These are phyloP conservation scores for Upupa epops DNA, from an alignment of 2,113 vertebrate species.

Conservation along the genomic window DNA sequence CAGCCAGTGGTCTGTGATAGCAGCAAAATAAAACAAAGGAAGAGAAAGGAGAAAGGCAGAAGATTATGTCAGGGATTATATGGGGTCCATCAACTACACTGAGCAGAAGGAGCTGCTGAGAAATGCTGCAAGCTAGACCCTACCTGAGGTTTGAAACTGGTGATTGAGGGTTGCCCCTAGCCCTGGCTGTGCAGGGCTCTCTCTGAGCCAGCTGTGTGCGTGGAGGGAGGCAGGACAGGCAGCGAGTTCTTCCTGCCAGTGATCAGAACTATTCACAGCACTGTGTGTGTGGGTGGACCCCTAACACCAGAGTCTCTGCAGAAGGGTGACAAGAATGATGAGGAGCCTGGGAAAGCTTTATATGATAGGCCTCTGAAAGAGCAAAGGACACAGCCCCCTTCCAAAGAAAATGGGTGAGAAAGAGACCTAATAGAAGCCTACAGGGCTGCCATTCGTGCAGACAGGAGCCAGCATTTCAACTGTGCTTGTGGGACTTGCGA, in stretches of 20 bases:
- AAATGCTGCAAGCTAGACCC: background rate
- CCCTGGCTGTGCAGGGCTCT: background rate
- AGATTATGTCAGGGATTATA: background rate
- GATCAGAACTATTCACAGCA: constrained; percentile 11
- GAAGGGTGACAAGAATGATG: background rate
- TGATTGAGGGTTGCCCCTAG: background rate
- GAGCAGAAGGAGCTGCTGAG: background rate
- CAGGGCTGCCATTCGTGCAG: background rate
- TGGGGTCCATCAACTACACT: background rate
- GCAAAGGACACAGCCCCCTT: background rate
- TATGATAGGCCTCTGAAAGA: background rate
- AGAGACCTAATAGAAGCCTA: background rate
- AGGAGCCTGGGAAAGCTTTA: constrained; percentile 59
- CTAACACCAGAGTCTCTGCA: constrained; percentile 40
- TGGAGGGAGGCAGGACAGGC: background rate
- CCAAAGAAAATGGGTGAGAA: background rate
- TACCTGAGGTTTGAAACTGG: background rate
- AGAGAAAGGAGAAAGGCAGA: background rate
- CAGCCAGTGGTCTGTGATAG: background rate
- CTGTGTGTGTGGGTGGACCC: constrained; percentile 52
- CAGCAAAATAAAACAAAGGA: background rate
- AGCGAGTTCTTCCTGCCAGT: background rate
- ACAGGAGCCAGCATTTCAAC: background rate
- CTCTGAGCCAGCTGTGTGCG: background rate
- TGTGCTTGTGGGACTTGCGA: background rate